These are phyloP conservation scores for Campoplex nolae DNA, from an alignment of 2,888 invertebrate species.

Conservation along the genomic window DNA sequence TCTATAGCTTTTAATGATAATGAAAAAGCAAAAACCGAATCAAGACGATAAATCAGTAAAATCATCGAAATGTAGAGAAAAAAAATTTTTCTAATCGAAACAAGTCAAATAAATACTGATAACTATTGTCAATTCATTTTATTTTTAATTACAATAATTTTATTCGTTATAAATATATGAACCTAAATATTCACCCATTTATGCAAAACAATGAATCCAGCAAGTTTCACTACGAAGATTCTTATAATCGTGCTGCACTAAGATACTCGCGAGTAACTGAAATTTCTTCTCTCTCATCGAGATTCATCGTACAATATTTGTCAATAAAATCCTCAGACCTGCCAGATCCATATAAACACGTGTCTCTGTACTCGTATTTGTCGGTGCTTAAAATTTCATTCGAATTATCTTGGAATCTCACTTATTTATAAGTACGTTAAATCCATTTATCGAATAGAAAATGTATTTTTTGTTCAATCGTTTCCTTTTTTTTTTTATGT, in stretches of 20 bases:
- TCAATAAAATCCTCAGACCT: conserved; percentile 17
- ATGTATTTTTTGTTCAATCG: background rate
- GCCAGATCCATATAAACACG: background rate
- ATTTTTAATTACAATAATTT: background rate
- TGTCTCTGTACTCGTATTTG: background rate
- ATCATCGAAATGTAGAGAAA: background rate
- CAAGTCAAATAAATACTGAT: background rate
- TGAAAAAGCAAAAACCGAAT: background rate
- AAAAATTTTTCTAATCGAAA: background rate
- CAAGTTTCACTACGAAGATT: background rate
- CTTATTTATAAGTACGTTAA: background rate
- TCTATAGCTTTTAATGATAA: background rate
- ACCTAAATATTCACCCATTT: conserved; percentile 36
- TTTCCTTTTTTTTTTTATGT: background rate
- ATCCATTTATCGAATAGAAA: background rate
- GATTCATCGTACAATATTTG: conserved; percentile 37
- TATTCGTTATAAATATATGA: background rate
- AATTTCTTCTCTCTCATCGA: conserved; percentile 13
- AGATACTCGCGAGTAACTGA: conserved; percentile 9
- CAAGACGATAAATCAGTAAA: background rate
- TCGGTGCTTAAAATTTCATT: background rate
- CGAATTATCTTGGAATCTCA: background rate
- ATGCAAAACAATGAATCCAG: background rate
- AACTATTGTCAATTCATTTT: background rate
- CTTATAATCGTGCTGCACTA: background rate